Evolutionary conservation across 2,797 vertebrate genomes (phyloP).

Genomic region (Columba guinea): DNA sequence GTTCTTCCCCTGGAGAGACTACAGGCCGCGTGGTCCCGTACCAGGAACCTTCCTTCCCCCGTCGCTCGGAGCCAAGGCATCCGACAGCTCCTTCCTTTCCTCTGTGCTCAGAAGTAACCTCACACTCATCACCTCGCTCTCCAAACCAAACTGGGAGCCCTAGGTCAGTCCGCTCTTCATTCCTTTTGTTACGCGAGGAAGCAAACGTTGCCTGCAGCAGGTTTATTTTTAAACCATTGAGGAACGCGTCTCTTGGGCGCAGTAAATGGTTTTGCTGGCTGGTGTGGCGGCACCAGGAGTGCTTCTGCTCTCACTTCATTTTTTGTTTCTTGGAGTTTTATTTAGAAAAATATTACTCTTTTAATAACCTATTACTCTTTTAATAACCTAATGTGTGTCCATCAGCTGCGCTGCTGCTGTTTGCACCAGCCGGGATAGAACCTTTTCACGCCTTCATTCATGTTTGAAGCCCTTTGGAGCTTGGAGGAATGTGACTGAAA

Average conservation of each 20-base stretch:
- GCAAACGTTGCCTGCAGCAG: neutral
- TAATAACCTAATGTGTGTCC: fast-evolving
- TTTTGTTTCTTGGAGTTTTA: neutral
- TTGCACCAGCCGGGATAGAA: neutral
- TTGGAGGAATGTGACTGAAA: neutral
- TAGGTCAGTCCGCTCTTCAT: neutral
- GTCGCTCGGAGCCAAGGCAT: neutral
- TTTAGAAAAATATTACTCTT: neutral
- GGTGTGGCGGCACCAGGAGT: neutral
- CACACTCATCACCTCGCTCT: neutral
- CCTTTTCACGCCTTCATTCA: neutral
- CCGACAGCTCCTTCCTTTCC: neutral
- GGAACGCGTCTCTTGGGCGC: neutral
- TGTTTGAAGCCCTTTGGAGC: neutral
- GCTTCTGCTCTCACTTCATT: neutral
- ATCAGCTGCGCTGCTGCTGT: neutral
- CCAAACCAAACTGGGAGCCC: neutral
- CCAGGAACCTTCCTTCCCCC: neutral
- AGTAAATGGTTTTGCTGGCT: neutral
- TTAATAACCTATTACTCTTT: neutral
- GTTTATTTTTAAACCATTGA: neutral
- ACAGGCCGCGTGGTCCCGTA: neutral
- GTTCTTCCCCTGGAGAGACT: neutral
- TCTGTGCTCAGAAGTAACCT: neutral
- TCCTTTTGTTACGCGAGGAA: neutral